phyloP scores from a whole-genome alignment of 2,888 invertebrate genomes.

The Epinotia bilunana region DNA sequence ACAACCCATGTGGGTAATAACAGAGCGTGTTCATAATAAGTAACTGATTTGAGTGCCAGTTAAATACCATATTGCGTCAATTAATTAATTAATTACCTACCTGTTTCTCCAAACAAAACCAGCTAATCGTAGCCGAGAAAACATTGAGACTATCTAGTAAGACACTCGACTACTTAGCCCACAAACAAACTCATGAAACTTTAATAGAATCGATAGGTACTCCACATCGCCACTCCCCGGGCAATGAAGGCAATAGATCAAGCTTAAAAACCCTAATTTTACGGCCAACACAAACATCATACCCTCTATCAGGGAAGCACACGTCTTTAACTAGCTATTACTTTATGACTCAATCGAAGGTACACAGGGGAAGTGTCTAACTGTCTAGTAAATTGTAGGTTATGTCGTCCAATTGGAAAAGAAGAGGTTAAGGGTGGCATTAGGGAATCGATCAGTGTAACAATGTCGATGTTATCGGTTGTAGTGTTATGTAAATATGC shows the following conservation, averaged over 20 bases:
- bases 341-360: conserved; percentile 79
- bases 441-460: conserved; percentile 18
- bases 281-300: conserved; percentile 59
- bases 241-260: conserved; percentile 73
- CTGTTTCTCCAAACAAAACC: not conserved
- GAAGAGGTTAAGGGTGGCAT: conserved; percentile 20
- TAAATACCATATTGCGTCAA: too few species aligned
- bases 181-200: conserved; percentile 22
- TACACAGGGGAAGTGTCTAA: conserved; percentile 62
- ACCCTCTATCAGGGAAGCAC: conserved; percentile 68
- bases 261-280: conserved; percentile 69
- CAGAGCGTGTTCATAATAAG: too few species aligned
- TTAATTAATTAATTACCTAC: too few species aligned
- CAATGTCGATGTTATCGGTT: conserved; percentile 17
- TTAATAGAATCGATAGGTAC: conserved; percentile 38
- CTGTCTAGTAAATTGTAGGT: conserved; percentile 77
- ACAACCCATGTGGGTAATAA: too few species aligned
- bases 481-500: not conserved
- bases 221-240: conserved; percentile 44
- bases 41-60: too few species aligned
- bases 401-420: conserved; percentile 56
- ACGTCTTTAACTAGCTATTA: conserved; percentile 70
- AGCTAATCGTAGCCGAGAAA: not conserved
- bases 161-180: conserved; percentile 8
- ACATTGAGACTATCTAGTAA: conserved; percentile 6